These are phyloP conservation scores for Entelurus aequoreus DNA, from an alignment of 2,113 vertebrate species.

Conservation along the genomic window DNA sequence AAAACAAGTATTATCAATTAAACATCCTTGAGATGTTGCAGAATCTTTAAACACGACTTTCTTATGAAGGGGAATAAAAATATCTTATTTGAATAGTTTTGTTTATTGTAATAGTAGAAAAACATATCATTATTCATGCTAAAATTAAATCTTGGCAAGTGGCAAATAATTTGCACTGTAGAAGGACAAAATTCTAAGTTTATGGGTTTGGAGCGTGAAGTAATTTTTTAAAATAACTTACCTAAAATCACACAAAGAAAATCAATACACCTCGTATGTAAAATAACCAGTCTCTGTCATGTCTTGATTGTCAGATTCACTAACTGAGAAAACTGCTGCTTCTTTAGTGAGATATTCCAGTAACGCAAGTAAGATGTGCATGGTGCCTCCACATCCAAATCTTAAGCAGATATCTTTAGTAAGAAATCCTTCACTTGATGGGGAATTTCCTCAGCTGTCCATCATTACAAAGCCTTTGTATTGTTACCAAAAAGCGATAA, in stretches of 20 bases:
- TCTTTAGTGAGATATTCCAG: slow-evolving; percentile 49
- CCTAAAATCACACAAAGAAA: neutral
- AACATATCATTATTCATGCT: too few relatives aligned
- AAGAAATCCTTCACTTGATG: slow-evolving; percentile 34
- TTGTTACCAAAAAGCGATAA: neutral
- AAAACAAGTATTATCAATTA: too few relatives aligned
- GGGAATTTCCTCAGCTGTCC: slow-evolving; percentile 30
- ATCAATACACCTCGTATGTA: neutral
- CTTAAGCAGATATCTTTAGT: slow-evolving; percentile 22
- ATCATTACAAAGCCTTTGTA: slow-evolving; percentile 3
- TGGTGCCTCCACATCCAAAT: slow-evolving; percentile 33
- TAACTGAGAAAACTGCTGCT: slow-evolving; percentile 15
- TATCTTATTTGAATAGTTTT: too few relatives aligned
- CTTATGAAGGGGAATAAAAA: too few relatives aligned
- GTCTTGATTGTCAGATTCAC: neutral
- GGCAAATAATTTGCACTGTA: too few relatives aligned
- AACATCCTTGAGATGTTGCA: too few relatives aligned
- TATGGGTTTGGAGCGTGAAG: neutral
- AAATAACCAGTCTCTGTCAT: too few relatives aligned
- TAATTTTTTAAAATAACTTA: neutral
- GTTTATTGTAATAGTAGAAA: too few relatives aligned
- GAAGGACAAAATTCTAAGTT: too few relatives aligned
- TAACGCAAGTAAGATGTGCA: slow-evolving; percentile 36
- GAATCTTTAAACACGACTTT: too few relatives aligned
- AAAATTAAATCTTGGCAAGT: too few relatives aligned